Conservation (phyloP, 1,140 invertebrate species). For the Caerostris darwini region DNA sequence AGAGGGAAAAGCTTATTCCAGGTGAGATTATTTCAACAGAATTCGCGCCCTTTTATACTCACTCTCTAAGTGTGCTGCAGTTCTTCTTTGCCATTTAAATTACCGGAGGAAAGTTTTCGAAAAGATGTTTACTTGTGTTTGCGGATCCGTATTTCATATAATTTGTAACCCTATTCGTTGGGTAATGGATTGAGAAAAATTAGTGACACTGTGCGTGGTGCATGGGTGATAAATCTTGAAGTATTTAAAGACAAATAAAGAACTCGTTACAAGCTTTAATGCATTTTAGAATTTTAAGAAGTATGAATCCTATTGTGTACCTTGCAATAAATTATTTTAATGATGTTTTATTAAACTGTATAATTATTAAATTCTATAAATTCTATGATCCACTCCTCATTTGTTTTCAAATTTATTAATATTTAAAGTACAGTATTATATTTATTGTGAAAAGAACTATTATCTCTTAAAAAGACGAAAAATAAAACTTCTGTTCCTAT, state of each 20-base stretch:
- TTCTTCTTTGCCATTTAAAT: not conserved
- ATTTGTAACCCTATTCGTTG: slow-evolving; percentile 11
- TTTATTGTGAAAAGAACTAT: too few relatives aligned
- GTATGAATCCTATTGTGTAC: too few relatives aligned
- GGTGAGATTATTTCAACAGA: not conserved
- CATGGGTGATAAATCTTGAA: too few relatives aligned
- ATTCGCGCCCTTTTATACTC: slow-evolving; percentile 21
- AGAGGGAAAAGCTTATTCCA: not conserved
- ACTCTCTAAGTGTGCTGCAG: not conserved
- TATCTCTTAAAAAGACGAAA: too few relatives aligned
- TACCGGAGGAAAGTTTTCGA: slow-evolving; percentile 5
- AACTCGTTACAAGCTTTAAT: not conserved
- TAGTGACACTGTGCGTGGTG: not conserved
- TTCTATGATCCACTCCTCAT: too few relatives aligned
- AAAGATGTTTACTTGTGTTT: not conserved
- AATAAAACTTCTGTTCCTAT: too few relatives aligned
- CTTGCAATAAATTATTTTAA: too few relatives aligned
- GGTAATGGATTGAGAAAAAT: slow-evolving; percentile 1
- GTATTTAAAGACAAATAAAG: not conserved
- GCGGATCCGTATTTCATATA: not conserved
- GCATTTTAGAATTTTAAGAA: too few relatives aligned
- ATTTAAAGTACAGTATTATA: too few relatives aligned
- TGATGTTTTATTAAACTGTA: too few relatives aligned
- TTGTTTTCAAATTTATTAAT: too few relatives aligned
- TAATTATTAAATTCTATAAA: too few relatives aligned